phyloP scores from a whole-genome alignment of 2,113 vertebrate genomes.

The Neodontobutis hainanensis region DNA sequence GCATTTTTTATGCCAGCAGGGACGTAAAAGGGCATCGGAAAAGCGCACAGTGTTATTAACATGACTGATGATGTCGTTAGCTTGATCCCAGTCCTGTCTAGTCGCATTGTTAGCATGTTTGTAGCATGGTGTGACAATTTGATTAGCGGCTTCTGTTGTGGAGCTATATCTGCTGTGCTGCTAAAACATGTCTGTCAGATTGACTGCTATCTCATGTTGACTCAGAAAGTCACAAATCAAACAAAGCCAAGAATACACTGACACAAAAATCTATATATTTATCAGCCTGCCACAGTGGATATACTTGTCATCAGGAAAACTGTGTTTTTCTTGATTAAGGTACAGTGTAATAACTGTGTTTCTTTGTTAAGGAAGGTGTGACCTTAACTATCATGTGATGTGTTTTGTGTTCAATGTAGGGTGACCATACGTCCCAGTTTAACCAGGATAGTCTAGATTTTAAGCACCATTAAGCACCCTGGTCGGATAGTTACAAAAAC shows the following conservation, averaged over 20 bases:
- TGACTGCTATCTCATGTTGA: conserved; percentile 40
- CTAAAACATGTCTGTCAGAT: conserved; percentile 66
- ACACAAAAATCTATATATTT: conserved; percentile 6
- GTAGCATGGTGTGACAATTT: conserved; percentile 55
- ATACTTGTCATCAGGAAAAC: not conserved
- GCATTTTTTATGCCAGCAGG: conserved; percentile 23
- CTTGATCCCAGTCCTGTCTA: conserved; percentile 45
- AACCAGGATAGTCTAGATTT: no score
- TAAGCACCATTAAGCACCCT: no score
- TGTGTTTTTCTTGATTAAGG: conserved; percentile 10
- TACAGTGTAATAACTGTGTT: not conserved
- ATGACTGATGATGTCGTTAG: conserved; percentile 68
- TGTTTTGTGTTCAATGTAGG: no score
- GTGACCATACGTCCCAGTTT: no score
- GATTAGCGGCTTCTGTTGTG: conserved; percentile 57
- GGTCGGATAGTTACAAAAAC: no score
- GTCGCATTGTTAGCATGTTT: conserved; percentile 63
- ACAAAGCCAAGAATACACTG: conserved; percentile 6
- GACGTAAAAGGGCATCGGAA: conserved; percentile 40
- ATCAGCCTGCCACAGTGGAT: not conserved
- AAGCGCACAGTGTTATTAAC: conserved; percentile 45
- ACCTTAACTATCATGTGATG: no score
- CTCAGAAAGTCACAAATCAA: conserved; percentile 28
- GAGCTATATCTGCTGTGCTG: conserved; percentile 18
- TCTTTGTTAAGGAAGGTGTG: no score